Percentiles rank a stretch among this genome's conserved stretches.
phyloP scores from a whole-genome alignment of 2,113 vertebrate species.

The Pluvialis apricaria region DNA sequence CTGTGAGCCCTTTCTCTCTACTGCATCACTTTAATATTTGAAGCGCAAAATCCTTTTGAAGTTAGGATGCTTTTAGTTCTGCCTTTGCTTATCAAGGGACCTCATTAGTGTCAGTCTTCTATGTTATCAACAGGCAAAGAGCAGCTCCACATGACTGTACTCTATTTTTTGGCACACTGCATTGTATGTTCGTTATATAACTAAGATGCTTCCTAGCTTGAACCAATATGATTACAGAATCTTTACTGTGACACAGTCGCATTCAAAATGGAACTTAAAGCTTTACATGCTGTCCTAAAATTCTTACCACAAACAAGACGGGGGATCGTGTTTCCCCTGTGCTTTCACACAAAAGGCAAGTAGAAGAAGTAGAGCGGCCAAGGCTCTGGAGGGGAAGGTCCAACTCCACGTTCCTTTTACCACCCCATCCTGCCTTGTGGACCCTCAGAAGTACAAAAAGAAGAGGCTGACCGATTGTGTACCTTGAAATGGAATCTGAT shows the following conservation, averaged over 20 bases:
- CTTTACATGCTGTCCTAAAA: neutral
- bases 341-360: neutral
- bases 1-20: neutral
- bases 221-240: neutral
- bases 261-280: neutral
- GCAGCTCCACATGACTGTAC: neutral
- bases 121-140: neutral
- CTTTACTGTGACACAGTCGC: neutral
- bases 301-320: neutral
- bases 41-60: neutral
- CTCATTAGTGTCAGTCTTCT: slow-evolving; percentile 32
- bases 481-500: neutral
- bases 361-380: neutral
- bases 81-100: slow-evolving; percentile 15
- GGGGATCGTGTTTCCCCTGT: neutral
- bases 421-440: neutral
- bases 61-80: neutral
- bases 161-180: neutral
- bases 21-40: neutral
- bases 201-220: neutral
- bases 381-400: neutral
- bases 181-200: neutral
- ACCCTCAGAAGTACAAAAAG: neutral
- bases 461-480: neutral
- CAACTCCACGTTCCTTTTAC: neutral